Conservation (phyloP, 2,797 vertebrate genomes). For the Pantherophis vulpinus region DNA sequence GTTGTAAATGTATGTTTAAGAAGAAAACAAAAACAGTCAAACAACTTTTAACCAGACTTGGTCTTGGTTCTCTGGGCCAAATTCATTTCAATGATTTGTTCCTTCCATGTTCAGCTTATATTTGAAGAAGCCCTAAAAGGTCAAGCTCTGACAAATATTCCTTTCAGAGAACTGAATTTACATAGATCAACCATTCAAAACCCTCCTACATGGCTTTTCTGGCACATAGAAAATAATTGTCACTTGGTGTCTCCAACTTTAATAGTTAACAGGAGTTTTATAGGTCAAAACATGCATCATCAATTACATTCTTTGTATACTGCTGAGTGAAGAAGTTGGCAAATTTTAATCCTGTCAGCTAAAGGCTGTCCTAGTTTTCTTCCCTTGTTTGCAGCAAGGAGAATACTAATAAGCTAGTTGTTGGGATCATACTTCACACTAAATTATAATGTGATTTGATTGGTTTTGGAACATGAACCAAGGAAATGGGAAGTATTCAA, state of each 20-base stretch:
- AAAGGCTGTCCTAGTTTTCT: not conserved
- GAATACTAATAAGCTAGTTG: not conserved
- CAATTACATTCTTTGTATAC: not conserved
- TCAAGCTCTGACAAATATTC: not conserved
- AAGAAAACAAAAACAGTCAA: not conserved
- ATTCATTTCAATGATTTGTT: not conserved
- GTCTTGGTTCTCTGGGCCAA: not conserved
- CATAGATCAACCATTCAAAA: not conserved
- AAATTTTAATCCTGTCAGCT: not conserved
- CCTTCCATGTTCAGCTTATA: not conserved
- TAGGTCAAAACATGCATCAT: not conserved
- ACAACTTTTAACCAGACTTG: not conserved
- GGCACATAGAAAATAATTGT: not conserved
- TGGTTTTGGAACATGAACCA: not conserved
- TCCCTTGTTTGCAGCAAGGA: not conserved
- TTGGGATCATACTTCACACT: not conserved
- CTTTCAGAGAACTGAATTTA: not conserved
- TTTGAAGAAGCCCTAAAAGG: not conserved
- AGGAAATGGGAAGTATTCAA: not conserved
- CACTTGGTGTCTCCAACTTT: not conserved
- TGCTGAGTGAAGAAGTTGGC: not conserved
- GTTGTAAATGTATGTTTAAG: not conserved
- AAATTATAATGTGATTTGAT: not conserved
- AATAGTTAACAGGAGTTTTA: not conserved
- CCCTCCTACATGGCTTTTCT: not conserved